phyloP scores from a whole-genome alignment of 2,113 vertebrate species.

The Sprattus sprattus region DNA sequence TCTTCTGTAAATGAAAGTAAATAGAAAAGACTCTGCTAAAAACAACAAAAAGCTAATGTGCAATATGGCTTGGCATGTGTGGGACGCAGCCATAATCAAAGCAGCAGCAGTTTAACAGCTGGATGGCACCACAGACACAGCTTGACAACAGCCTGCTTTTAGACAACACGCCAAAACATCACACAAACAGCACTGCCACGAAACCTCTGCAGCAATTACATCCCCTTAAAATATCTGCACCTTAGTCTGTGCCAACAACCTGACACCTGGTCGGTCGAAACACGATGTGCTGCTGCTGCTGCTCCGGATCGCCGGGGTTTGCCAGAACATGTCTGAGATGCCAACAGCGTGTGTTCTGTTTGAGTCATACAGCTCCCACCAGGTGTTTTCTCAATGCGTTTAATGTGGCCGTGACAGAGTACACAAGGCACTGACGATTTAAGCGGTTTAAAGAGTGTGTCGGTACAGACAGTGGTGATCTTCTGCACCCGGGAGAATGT shows the following conservation, averaged over 20 bases:
- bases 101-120: constrained; percentile 3
- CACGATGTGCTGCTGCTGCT: constrained; percentile 4
- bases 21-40: background rate
- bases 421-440: background rate
- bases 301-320: background rate
- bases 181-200: constrained; percentile 2
- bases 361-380: background rate
- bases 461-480: background rate
- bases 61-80: background rate
- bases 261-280: constrained; percentile 5
- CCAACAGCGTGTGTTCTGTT: background rate
- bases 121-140: background rate
- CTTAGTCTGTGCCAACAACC: background rate
- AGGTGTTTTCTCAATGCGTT: constrained; percentile 5
- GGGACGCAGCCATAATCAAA: background rate
- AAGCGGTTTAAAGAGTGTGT: background rate
- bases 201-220: background rate
- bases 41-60: background rate
- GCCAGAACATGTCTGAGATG: constrained; percentile 15
- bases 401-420: background rate
- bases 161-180: constrained; percentile 8
- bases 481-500: background rate
- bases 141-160: constrained; percentile 14
- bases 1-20: background rate
- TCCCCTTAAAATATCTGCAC: background rate